Evolutionary conservation across 92 coral and sea anemone genomes (phyloP).

Genomic region (Epizoanthus illoricatus): DNA sequence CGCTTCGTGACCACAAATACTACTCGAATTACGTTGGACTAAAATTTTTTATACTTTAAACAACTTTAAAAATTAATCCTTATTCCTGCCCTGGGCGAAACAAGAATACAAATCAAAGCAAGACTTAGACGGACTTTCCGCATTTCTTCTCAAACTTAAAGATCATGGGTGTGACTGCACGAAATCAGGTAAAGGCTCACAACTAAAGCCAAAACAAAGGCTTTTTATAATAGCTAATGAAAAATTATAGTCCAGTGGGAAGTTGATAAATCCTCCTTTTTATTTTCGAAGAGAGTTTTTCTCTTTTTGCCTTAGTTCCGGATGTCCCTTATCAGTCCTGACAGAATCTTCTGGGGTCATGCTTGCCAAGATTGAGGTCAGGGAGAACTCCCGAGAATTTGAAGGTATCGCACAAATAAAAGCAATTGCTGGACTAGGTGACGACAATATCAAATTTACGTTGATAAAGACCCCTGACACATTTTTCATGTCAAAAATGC

Average conservation of each 20-base stretch:
- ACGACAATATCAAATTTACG: constrained; percentile 10
- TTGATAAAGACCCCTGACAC: constrained; percentile 8
- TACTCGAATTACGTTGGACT: background rate
- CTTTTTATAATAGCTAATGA: background rate
- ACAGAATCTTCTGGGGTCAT: constrained; percentile 22
- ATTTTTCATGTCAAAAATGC: background rate
- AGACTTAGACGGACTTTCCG: background rate
- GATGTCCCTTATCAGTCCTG: constrained; percentile 16
- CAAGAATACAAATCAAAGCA: constrained; percentile 9
- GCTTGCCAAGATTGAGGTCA: constrained; percentile 2
- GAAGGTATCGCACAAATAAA: background rate
- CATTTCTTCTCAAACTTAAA: background rate
- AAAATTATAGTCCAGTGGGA: background rate
- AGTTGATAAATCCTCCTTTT: background rate
- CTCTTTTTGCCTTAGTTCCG: background rate
- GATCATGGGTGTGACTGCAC: constrained; percentile 13
- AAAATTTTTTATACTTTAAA: background rate
- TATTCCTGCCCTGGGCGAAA: constrained; percentile 27
- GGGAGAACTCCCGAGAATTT: constrained; percentile 22
- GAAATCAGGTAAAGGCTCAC: background rate
- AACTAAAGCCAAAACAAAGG: constrained; percentile 5
- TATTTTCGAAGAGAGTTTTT: background rate
- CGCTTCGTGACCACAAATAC: constrained; percentile 5
- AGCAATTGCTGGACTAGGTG: constrained; percentile 19
- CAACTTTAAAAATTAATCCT: background rate